These are phyloP conservation scores for Coecobrya sp. DNA, from an alignment of 2,888 invertebrate species.

Conservation along the genomic window DNA sequence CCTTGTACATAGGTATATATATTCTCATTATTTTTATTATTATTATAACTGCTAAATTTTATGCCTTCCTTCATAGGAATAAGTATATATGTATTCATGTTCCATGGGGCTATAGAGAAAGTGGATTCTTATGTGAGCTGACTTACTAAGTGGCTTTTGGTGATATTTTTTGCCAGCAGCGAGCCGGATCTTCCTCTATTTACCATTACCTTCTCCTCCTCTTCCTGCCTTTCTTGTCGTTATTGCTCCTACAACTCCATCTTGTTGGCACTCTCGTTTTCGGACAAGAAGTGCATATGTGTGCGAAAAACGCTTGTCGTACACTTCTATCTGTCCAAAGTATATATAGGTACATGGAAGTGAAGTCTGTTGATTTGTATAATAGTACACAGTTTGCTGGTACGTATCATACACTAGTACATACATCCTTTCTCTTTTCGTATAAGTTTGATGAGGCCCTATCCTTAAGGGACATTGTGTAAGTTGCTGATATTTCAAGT, in stretches of 20 bases:
- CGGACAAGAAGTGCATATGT: neutral
- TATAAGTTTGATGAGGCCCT: conserved; percentile 28
- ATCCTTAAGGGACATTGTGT: neutral
- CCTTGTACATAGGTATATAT: neutral
- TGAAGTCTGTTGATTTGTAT: conserved; percentile 6
- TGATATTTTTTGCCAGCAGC: conserved; percentile 63
- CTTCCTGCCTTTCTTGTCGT: conserved; percentile 23
- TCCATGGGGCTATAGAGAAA: conserved; percentile 25
- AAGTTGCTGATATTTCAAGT: neutral
- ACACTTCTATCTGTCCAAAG: neutral
- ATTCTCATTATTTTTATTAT: neutral
- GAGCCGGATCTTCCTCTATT: conserved; percentile 51
- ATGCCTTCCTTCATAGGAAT: neutral
- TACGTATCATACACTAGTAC: neutral
- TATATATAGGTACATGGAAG: neutral
- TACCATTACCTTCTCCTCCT: conserved; percentile 58
- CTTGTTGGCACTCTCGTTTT: conserved; percentile 35
- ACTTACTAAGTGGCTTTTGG: conserved; percentile 63
- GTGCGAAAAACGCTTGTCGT: neutral
- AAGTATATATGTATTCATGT: neutral
- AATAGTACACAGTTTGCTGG: neutral
- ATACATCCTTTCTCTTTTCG: neutral
- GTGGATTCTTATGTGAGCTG: conserved; percentile 67
- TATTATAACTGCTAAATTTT: neutral
- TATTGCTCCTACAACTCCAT: neutral